Evolutionary conservation across 2,797 vertebrate species (phyloP).

Genomic region (Sparus aurata): DNA sequence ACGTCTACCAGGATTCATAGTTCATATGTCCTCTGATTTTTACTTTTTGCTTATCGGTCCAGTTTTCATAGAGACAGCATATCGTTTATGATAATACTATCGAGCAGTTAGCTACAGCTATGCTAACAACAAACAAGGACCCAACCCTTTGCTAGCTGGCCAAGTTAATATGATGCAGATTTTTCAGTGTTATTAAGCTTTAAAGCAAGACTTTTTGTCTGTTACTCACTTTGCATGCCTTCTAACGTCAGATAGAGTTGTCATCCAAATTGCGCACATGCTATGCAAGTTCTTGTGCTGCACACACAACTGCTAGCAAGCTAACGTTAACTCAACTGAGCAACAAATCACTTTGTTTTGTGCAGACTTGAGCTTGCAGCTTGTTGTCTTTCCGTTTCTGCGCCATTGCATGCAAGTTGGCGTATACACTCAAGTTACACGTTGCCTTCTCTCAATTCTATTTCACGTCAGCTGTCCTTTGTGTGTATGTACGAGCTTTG

Average conservation of each 20-base stretch:
- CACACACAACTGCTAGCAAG: slow-evolving; percentile 14
- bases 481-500: neutral
- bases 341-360: neutral
- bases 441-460: neutral
- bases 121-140: slow-evolving; percentile 52
- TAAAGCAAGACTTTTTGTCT: neutral
- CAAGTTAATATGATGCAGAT: too few species aligned
- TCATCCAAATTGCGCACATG: neutral
- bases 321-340: neutral
- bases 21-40: rapidly evolving
- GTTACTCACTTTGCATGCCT: neutral
- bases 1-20: rapidly evolving
- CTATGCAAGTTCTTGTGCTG: neutral
- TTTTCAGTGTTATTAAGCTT: neutral
- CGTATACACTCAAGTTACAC: neutral
- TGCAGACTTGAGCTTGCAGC: neutral
- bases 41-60: rapidly evolving
- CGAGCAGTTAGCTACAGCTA: slow-evolving; percentile 17
- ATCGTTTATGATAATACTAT: too few species aligned
- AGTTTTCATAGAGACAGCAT: rapidly evolving
- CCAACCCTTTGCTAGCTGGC: neutral
- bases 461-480: neutral
- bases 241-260: neutral
- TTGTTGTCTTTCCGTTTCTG: neutral
- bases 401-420: rapidly evolving